Conservation (phyloP, 2,888 invertebrate species). For the Andrena haemorrhoa region DNA sequence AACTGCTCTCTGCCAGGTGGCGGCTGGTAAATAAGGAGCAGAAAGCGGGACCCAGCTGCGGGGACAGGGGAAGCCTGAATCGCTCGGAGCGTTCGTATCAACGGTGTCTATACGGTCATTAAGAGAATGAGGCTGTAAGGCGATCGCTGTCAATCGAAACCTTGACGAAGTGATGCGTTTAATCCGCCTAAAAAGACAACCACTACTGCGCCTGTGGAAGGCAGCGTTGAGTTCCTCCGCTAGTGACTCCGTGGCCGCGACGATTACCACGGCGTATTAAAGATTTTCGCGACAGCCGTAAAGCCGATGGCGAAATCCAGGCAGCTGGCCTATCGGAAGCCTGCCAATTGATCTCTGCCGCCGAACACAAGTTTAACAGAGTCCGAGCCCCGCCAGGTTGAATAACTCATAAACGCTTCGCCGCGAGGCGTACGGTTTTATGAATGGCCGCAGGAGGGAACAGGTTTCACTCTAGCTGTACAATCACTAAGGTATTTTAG, state of each 20-base stretch:
- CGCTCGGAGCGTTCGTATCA: slow-evolving; percentile 30
- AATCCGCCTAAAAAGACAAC: slow-evolving; percentile 72
- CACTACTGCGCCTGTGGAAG: slow-evolving; percentile 72
- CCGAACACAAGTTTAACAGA: neutral
- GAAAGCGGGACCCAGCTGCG: neutral
- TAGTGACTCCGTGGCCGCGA: slow-evolving; percentile 17
- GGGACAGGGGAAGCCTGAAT: slow-evolving; percentile 12
- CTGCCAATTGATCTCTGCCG: slow-evolving; percentile 38
- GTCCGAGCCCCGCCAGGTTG: neutral
- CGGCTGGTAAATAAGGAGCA: slow-evolving; percentile 11
- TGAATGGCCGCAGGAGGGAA: slow-evolving; percentile 42
- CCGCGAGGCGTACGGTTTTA: slow-evolving; percentile 36
- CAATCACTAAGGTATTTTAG: slow-evolving; percentile 37
- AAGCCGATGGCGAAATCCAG: slow-evolving; percentile 20
- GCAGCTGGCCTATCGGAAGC: neutral
- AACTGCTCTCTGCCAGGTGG: slow-evolving; percentile 20
- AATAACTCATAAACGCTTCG: slow-evolving; percentile 19
- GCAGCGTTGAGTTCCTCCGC: slow-evolving; percentile 37
- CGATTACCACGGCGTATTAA: slow-evolving; percentile 3
- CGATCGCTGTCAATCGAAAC: slow-evolving; percentile 60
- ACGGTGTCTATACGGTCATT: slow-evolving; percentile 34
- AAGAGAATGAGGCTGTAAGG: slow-evolving; percentile 37
- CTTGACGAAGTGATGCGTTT: slow-evolving; percentile 71
- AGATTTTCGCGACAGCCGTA: slow-evolving; percentile 16
- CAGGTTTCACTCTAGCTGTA: slow-evolving; percentile 36